Conservation (phyloP, 2,888 invertebrate genomes). For the Drepana falcataria region DNA sequence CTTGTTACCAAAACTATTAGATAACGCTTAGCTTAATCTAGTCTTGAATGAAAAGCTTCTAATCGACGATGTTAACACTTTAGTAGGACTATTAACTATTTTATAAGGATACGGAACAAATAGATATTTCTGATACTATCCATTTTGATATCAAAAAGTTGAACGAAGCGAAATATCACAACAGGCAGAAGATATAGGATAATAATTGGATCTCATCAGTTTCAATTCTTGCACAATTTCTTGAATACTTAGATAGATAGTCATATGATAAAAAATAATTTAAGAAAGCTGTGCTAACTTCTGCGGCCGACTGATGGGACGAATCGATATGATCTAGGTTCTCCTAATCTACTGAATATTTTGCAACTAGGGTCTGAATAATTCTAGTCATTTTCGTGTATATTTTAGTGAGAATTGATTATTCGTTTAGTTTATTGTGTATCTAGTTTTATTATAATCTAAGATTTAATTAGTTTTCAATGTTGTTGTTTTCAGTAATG, state of each 20-base stretch:
- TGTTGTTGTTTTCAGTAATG: not conserved
- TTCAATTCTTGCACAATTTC: slow-evolving; percentile 68
- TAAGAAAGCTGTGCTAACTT: slow-evolving; percentile 23
- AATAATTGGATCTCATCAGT: slow-evolving; percentile 17
- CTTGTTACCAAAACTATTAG: slow-evolving; percentile 54
- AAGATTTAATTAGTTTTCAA: not conserved
- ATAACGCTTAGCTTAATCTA: slow-evolving; percentile 63
- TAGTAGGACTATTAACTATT: slow-evolving; percentile 47
- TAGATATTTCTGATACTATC: slow-evolving; percentile 44
- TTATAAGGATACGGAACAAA: slow-evolving; percentile 43
- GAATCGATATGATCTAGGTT: slow-evolving; percentile 5
- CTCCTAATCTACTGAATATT: not conserved
- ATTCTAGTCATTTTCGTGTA: not conserved
- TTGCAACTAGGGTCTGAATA: not conserved
- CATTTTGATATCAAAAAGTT: slow-evolving; percentile 40
- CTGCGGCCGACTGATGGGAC: slow-evolving; percentile 34
- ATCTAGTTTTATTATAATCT: not conserved
- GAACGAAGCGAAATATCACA: not conserved
- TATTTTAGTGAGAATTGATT: not conserved
- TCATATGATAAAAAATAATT: slow-evolving; percentile 43
- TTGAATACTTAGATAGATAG: slow-evolving; percentile 66
- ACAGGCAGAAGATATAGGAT: slow-evolving; percentile 2
- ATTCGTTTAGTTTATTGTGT: not conserved
- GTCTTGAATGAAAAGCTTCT: slow-evolving; percentile 47
- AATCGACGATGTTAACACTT: slow-evolving; percentile 41